Percentiles rank a stretch among this genome's conserved stretches.
Evolutionary conservation across 2,797 vertebrate genomes (phyloP).

Genomic region (Rhinophrynus dorsalis): DNA sequence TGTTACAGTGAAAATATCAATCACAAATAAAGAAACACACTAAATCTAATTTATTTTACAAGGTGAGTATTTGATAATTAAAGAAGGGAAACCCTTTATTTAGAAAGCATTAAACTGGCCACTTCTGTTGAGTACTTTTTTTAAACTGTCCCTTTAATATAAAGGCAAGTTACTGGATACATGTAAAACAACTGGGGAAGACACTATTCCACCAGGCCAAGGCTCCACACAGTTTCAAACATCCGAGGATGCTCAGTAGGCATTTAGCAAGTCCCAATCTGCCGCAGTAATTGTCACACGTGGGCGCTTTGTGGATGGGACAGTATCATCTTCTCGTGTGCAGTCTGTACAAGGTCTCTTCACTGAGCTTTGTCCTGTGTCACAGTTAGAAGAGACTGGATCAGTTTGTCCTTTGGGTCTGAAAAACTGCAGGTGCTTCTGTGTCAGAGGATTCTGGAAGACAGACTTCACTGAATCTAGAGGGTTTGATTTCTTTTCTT

Average conservation of each 20-base stretch:
- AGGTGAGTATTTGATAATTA: no score
- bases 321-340: constrained; percentile 50
- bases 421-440: constrained; percentile 81
- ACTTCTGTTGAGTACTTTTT: no score
- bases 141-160: no score
- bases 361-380: constrained; percentile 7
- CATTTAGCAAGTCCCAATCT: constrained; percentile 86
- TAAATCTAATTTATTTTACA: no score
- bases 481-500: constrained; percentile 51
- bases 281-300: constrained; percentile 72
- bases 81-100: no score
- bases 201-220: no score
- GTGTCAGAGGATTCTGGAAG: constrained; percentile 52
- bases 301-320: constrained; percentile 70
- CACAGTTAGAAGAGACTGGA: not conserved
- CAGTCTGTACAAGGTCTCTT: constrained; percentile 71
- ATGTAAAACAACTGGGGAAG: no score
- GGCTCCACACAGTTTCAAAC: no score
- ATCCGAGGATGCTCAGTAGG: constrained; percentile 72
- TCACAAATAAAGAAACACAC: no score
- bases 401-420: constrained; percentile 58
- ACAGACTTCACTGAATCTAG: constrained; percentile 53
- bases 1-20: no score
- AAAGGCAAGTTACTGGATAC: no score
- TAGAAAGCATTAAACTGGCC: no score